A percentile compares a stretch with the other conserved stretches of the same genome.
Evolutionary conservation across 2,888 invertebrate genomes (phyloP).

Genomic region (Ctena decussata): DNA sequence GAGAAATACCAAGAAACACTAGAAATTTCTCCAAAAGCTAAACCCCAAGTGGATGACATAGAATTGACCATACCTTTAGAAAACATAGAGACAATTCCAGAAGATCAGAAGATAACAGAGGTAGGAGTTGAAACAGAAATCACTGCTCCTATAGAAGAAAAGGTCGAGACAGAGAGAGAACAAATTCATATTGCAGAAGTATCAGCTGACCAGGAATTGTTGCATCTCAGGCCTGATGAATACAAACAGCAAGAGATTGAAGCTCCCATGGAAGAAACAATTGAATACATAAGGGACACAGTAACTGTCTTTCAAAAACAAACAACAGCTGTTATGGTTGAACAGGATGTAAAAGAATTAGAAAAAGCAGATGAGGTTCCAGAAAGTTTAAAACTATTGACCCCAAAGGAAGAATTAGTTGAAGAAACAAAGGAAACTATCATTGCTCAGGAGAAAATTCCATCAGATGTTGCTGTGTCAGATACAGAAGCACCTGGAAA

Average conservation of each 20-base stretch:
- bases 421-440: slow-evolving; percentile 21
- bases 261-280: background rate
- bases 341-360: background rate
- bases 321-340: slow-evolving; percentile 15
- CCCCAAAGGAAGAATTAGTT: background rate
- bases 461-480: background rate
- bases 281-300: slow-evolving; percentile 30
- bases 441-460: background rate
- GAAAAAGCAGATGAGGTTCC: slow-evolving; percentile 4
- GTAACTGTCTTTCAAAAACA: slow-evolving; percentile 42
- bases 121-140: slow-evolving; percentile 36
- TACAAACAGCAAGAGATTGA: background rate
- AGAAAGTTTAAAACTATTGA: background rate
- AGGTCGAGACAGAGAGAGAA: background rate
- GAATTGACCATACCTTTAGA: background rate
- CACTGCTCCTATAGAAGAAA: slow-evolving; percentile 55
- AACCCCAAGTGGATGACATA: slow-evolving; percentile 38
- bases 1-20: background rate
- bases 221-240: background rate
- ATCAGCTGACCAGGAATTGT: background rate
- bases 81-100: background rate
- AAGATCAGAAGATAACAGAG: background rate
- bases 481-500: background rate
- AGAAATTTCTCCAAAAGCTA: background rate
- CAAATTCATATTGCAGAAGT: background rate